A percentile compares a stretch with the other conserved stretches of the same genome.
These are phyloP conservation scores for Caenorhabditis briggsae DNA, from an alignment of 1,140 invertebrate species.

Conservation along the genomic window DNA sequence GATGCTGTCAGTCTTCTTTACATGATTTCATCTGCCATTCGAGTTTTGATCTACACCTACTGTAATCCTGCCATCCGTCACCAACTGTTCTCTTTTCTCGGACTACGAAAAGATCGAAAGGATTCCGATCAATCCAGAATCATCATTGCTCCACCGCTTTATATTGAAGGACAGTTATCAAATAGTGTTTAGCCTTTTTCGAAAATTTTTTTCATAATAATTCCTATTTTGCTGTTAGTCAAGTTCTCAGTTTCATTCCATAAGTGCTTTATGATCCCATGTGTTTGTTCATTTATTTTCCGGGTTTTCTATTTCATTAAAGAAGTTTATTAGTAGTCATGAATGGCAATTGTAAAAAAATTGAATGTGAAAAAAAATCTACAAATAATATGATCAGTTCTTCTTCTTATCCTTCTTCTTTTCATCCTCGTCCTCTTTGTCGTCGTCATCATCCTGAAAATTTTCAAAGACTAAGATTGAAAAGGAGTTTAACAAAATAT, in stretches of 20 bases:
- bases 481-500: not conserved
- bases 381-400: not conserved
- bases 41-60: conserved; percentile 62
- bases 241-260: not conserved
- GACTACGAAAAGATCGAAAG: not conserved
- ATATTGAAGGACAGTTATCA: conserved; percentile 6
- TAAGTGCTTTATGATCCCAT: conserved; percentile 1
- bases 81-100: conserved; percentile 19
- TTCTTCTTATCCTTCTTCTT: conserved; percentile 20
- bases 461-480: not conserved
- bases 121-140: conserved; percentile 38
- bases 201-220: not conserved
- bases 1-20: conserved; percentile 61
- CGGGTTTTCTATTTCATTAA: not conserved
- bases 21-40: conserved; percentile 62
- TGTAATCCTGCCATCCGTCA: conserved; percentile 77
- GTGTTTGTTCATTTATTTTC: not conserved
- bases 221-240: not conserved
- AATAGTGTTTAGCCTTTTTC: conserved; percentile 15
- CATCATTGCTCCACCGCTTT: not conserved
- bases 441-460: not conserved
- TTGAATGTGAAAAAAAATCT: not conserved
- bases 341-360: not conserved
- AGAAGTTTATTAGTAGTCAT: not conserved
- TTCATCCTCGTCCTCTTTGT: conserved; percentile 7